These are phyloP conservation scores for Lindbergichthys nudifrons DNA, from an alignment of 2,797 vertebrate genomes.

Conservation along the genomic window DNA sequence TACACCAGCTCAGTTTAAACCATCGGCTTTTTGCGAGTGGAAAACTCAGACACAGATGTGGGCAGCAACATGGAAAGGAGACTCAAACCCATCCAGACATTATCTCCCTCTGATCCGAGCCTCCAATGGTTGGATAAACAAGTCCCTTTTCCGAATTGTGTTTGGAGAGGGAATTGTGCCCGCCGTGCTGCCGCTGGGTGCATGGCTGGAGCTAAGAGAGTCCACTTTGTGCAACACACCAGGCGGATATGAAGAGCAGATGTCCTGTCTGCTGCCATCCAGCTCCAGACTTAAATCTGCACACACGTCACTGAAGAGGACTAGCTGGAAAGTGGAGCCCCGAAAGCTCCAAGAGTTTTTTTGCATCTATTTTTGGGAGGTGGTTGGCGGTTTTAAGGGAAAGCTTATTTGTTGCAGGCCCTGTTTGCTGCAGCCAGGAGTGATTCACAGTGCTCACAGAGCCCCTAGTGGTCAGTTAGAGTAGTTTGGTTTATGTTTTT, in stretches of 20 bases:
- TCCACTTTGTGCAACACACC: slow-evolving; percentile 79
- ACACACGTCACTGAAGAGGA: slow-evolving; percentile 61
- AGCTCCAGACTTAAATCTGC: slow-evolving; percentile 66
- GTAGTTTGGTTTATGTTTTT: not conserved
- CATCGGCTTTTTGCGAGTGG: slow-evolving; percentile 28
- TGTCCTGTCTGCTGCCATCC: slow-evolving; percentile 77
- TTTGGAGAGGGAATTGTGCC: slow-evolving; percentile 78
- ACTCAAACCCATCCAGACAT: slow-evolving; percentile 69
- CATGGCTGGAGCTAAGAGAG: slow-evolving; percentile 71
- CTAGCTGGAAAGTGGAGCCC: slow-evolving; percentile 53
- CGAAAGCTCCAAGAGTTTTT: slow-evolving; percentile 23
- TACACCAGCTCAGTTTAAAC: slow-evolving; percentile 52
- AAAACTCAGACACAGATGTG: slow-evolving; percentile 77
- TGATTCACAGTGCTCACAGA: slow-evolving; percentile 21
- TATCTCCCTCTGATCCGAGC: slow-evolving; percentile 76
- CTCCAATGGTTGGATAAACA: slow-evolving; percentile 77
- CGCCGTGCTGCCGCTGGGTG: slow-evolving; percentile 68
- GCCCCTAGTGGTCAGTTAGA: slow-evolving; percentile 58
- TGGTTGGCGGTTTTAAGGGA: slow-evolving; percentile 49
- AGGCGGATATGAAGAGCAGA: slow-evolving; percentile 83
- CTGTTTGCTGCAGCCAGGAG: slow-evolving; percentile 38
- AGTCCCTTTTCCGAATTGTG: slow-evolving; percentile 78
- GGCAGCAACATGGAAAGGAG: slow-evolving; percentile 36
- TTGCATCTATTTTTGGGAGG: slow-evolving; percentile 49
- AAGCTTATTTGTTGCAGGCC: slow-evolving; percentile 63